Conservation (phyloP, 1,140 invertebrate genomes). For the Trachelipus rathkii region DNA sequence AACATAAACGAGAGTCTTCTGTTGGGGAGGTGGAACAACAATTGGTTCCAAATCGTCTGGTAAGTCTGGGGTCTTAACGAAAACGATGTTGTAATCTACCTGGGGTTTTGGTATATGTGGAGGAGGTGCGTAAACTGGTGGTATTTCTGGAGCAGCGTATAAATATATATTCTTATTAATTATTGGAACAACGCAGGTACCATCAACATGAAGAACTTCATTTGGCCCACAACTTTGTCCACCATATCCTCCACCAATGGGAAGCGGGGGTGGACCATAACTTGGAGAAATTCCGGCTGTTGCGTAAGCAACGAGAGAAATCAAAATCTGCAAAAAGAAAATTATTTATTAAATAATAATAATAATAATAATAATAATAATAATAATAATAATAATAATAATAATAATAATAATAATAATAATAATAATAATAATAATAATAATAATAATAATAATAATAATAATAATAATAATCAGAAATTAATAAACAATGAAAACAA, state of each 20-base stretch:
- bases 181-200: conserved; percentile 16
- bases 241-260: conserved; percentile 9
- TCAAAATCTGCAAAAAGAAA: too few relatives aligned
- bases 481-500: too few relatives aligned
- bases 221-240: conserved; percentile 22
- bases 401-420: too few relatives aligned
- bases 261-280: too few relatives aligned
- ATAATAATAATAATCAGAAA: too few relatives aligned
- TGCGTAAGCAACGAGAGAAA: too few relatives aligned
- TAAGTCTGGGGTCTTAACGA: conserved; percentile 21
- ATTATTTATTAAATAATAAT: too few relatives aligned
- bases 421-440: too few relatives aligned
- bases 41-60: conserved; percentile 26
- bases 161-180: conserved; percentile 18
- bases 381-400: too few relatives aligned
- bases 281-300: too few relatives aligned
- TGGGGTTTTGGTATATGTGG: conserved; percentile 19
- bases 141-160: conserved; percentile 23
- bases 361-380: too few relatives aligned
- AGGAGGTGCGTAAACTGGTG: not conserved
- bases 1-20: conserved; percentile 34
- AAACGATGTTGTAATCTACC: conserved; percentile 31
- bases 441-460: too few relatives aligned
- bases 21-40: conserved; percentile 35
- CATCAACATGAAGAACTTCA: conserved; percentile 31